Conservation (phyloP, 2,113 vertebrate genomes). For the Apus apus region DNA sequence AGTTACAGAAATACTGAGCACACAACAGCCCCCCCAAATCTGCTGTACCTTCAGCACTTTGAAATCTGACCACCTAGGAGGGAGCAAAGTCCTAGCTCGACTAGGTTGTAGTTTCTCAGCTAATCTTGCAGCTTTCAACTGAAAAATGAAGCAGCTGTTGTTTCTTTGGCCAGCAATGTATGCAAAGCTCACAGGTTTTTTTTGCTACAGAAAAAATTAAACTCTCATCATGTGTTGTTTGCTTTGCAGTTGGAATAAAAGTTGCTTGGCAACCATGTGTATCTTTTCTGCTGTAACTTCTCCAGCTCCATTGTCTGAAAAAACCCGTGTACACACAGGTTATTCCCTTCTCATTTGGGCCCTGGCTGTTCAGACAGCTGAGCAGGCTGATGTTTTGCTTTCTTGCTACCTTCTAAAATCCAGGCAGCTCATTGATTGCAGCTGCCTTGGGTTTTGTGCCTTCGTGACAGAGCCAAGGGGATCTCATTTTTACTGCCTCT, state of each 20-base stretch:
- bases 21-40: not conserved
- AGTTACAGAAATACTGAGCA: not conserved
- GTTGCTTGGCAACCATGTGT: rapidly evolving
- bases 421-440: not conserved
- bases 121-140: not conserved
- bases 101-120: not conserved
- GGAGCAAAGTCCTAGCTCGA: not conserved
- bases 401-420: not conserved
- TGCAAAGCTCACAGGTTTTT: not conserved
- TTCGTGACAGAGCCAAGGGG: not conserved
- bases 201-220: not conserved
- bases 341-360: rapidly evolving
- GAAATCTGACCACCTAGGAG: not conserved
- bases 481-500: not conserved
- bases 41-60: not conserved
- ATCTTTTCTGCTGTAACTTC: not conserved
- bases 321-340: no score
- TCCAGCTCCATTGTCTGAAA: not conserved
- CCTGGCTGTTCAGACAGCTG: not conserved
- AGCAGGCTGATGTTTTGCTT: not conserved
- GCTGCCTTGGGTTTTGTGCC: not conserved
- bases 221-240: rapidly evolving
- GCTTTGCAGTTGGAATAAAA: not conserved
- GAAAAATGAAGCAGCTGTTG: not conserved
- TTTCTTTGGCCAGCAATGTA: not conserved